Percentiles rank a stretch among this genome's conserved stretches.
Evolutionary conservation across 2,888 invertebrate species (phyloP).

Genomic region (Liopterus haemorrhoidalis): DNA sequence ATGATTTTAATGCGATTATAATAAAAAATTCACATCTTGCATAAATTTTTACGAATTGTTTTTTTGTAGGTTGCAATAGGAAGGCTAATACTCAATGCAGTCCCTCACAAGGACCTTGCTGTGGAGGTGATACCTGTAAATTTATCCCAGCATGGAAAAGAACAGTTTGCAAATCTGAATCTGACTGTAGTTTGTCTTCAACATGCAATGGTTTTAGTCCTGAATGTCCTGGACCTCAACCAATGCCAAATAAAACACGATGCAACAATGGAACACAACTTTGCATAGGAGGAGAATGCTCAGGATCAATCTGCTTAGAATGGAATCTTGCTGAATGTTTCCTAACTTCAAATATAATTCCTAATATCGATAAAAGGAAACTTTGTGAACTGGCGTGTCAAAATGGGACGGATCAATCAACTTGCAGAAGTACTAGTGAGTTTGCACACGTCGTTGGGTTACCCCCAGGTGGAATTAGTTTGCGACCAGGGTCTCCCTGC

Average conservation of each 20-base stretch:
- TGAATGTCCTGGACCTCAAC: constrained; percentile 78
- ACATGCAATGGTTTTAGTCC: constrained; percentile 80
- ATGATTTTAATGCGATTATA: too few species aligned
- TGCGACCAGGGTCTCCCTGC: constrained; percentile 94
- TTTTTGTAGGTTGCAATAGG: constrained; percentile 17
- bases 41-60: constrained; percentile 5
- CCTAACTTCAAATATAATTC: constrained; percentile 70
- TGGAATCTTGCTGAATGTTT: constrained; percentile 96
- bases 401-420: constrained; percentile 64
- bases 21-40: neutral
- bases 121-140: constrained; percentile 69
- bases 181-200: constrained; percentile 85
- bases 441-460: constrained; percentile 68
- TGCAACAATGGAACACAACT: constrained; percentile 90
- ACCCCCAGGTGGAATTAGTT: constrained; percentile 74
- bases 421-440: constrained; percentile 83
- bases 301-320: constrained; percentile 89
- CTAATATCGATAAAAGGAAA: constrained; percentile 73
- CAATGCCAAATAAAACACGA: constrained; percentile 82
- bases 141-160: constrained; percentile 62
- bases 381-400: constrained; percentile 97
- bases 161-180: constrained; percentile 73
- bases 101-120: constrained; percentile 97
- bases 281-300: constrained; percentile 85
- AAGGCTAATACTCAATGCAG: constrained; percentile 53